Conservation (phyloP, 2,797 vertebrate genomes). For the Varecia variegata region DNA sequence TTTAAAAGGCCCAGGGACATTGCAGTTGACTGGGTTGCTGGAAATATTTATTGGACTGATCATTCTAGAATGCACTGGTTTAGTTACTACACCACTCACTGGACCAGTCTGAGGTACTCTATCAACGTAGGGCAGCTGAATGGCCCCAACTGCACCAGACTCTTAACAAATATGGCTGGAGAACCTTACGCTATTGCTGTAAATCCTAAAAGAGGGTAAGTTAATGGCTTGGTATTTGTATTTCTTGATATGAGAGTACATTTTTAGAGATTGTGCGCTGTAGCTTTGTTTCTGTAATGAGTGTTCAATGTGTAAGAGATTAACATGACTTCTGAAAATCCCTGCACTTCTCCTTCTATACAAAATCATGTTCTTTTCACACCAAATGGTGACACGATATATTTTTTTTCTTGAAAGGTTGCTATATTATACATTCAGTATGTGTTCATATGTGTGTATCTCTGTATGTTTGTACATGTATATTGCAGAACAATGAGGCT, state of each 20-base stretch:
- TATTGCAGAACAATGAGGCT: not conserved
- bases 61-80: constrained; percentile 99
- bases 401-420: not conserved
- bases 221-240: not conserved
- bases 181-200: constrained; percentile 97
- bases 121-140: constrained; percentile 97
- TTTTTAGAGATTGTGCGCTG: not conserved
- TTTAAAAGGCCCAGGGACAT: constrained; percentile 96
- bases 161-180: constrained; percentile 96
- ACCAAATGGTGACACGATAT: not conserved
- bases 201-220: constrained; percentile 95
- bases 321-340: not conserved
- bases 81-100: constrained; percentile 98
- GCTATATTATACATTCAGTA: not conserved
- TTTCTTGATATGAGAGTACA: not conserved
- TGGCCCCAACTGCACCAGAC: constrained; percentile 95
- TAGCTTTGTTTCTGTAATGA: not conserved
- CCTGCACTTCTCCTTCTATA: not conserved
- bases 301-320: not conserved
- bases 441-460: not conserved
- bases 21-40: constrained; percentile 98
- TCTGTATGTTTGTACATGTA: not conserved
- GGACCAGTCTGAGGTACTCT: constrained; percentile 98
- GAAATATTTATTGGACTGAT: constrained; percentile 99
- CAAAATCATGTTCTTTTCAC: not conserved